Evolutionary conservation across 1,140 invertebrate genomes (phyloP).

Genomic region (Condylostylus longicornis): DNA sequence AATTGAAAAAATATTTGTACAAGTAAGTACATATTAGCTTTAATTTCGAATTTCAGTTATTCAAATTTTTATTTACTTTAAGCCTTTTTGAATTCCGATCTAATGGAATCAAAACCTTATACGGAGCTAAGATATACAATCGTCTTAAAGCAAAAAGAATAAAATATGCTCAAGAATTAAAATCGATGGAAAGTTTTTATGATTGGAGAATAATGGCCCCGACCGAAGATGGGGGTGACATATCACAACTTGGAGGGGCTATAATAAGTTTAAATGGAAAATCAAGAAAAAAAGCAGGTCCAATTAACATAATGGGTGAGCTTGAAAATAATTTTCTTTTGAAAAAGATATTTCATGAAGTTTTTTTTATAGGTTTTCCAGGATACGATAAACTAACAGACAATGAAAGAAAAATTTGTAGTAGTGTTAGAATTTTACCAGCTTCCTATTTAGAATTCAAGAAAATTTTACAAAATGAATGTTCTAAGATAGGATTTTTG

Average conservation of each 20-base stretch:
- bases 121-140: no score
- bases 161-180: no score
- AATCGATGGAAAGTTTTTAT: no score
- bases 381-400: constrained; percentile 59
- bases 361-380: constrained; percentile 47
- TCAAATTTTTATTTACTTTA: background rate
- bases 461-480: constrained; percentile 54
- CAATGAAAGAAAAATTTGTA: constrained; percentile 62
- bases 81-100: constrained; percentile 49
- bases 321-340: background rate
- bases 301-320: constrained; percentile 43
- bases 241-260: no score
- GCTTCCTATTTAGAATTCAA: constrained; percentile 64
- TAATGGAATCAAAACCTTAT: constrained; percentile 52
- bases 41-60: background rate
- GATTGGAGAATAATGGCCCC: no score
- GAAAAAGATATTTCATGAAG: background rate
- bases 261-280: no score
- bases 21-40: constrained; percentile 15
- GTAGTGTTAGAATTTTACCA: constrained; percentile 55
- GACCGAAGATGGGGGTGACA: no score
- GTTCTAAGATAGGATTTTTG: constrained; percentile 52
- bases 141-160: no score
- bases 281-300: constrained; percentile 37
- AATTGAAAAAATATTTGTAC: constrained; percentile 48